These are phyloP conservation scores for Drosophila carrolli DNA, from an alignment of 1,140 invertebrate species.

Conservation along the genomic window DNA sequence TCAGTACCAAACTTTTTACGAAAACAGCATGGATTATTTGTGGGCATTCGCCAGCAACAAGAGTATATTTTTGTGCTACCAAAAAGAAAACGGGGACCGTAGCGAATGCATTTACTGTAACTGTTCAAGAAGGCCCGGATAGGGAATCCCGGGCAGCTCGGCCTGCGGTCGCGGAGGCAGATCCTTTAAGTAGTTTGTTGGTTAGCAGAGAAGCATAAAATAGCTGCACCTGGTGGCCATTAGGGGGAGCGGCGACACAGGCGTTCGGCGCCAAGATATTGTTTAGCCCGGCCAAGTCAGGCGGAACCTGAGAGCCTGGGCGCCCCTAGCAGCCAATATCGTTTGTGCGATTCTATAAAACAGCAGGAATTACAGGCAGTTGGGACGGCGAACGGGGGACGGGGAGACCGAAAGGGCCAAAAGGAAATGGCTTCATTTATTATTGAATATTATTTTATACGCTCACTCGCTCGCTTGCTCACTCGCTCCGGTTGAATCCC, in stretches of 20 bases:
- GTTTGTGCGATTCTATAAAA: conserved; percentile 69
- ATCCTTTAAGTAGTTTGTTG: conserved; percentile 80
- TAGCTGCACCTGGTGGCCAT: conserved; percentile 80
- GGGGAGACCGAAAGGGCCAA: conserved; percentile 20
- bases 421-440: conserved; percentile 82
- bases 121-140: conserved; percentile 18
- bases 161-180: conserved; percentile 25
- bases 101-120: conserved; percentile 52
- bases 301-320: conserved; percentile 19
- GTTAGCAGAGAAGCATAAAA: conserved; percentile 74
- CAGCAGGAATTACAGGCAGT: conserved; percentile 42
- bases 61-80: conserved; percentile 16
- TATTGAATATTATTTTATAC: conserved; percentile 83
- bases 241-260: conserved; percentile 61
- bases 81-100: conserved; percentile 1
- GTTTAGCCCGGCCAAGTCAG: conserved; percentile 58
- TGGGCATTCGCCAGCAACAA: not conserved
- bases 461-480: conserved; percentile 46
- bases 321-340: conserved; percentile 58
- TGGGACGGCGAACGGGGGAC: not conserved
- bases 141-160: conserved; percentile 6
- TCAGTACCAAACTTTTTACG: not conserved
- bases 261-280: conserved; percentile 55
- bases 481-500: conserved; percentile 12
- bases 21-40: not conserved